A percentile compares a stretch with the other conserved stretches of the same genome.
These are phyloP conservation scores for Leptinotarsa juncta DNA, from an alignment of 2,888 invertebrate genomes.

Conservation along the genomic window DNA sequence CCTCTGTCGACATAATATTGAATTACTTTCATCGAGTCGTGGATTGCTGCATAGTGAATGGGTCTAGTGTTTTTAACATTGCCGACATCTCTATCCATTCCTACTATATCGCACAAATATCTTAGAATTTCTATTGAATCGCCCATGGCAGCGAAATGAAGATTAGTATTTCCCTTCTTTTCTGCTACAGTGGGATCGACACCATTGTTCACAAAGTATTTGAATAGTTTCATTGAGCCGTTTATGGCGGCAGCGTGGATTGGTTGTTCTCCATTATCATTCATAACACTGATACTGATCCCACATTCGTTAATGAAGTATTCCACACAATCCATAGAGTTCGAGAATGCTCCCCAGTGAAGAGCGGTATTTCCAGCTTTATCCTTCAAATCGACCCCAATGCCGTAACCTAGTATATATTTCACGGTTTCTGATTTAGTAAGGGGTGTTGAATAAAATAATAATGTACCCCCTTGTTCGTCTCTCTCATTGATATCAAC, in stretches of 20 bases:
- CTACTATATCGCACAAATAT: conserved; percentile 6
- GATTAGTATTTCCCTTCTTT: neutral
- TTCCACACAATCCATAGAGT: neutral
- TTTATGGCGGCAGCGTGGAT: conserved; percentile 10
- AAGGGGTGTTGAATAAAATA: conserved; percentile 11
- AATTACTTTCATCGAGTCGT: conserved; percentile 19
- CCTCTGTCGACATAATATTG: conserved; percentile 4
- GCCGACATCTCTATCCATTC: neutral
- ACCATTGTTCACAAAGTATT: conserved; percentile 8
- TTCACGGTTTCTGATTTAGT: neutral
- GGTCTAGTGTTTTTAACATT: conserved; percentile 11
- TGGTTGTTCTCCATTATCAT: neutral
- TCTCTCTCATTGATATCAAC: conserved; percentile 7
- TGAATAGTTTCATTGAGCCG: neutral
- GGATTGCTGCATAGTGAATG: conserved; percentile 22
- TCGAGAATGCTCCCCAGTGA: conserved; percentile 1
- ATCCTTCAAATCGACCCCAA: conserved; percentile 10
- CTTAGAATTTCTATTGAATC: conserved; percentile 11
- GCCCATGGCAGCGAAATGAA: conserved; percentile 24
- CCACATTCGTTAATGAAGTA: conserved; percentile 8
- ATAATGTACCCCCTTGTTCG: neutral
- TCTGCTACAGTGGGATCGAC: neutral
- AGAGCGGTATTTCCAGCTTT: neutral
- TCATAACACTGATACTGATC: neutral
- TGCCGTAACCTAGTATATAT: conserved; percentile 8